Base-by-base conservation (phyloP, 2,888 invertebrate species). In the Tholera decimalis region DNA sequence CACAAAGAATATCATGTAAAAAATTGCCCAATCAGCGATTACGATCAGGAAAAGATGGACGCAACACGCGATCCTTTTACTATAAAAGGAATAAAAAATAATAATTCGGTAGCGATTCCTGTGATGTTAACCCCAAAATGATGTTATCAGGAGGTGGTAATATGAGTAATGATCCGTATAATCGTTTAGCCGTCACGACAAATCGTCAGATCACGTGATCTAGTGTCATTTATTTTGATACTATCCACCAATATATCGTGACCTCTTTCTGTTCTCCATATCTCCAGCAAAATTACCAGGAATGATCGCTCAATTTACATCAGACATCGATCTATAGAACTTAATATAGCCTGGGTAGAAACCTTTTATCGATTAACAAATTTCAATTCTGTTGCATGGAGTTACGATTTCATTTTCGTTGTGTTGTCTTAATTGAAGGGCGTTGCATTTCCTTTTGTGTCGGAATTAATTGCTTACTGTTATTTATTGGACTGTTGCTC, bases 81-180 rank as follows among this genome's bases (percentile, higher is more conserved):
- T 18, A 62, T 57, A 58, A 58, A 61, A 43, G 46, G 30, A 50
- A 63, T 51, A 43, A 53, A 60, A 67, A 63, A 62, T 85, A 83
- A 81, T n/a, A 86, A 88, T 89, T 88, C 84, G 75, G 85, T 83
- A 89, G 89, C 87, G 83, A 87, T 88, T 68, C 70, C 63, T 69
- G 51, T 43, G 57, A 76, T 77, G 66, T 57, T 67, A 84, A 85
- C 75, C 83, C 85, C 83, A 84, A 88, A 90, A 92, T 89, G 90
- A 93, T 92, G 90, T 89, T 93, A 94, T 93, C 93, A 89, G 84
- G 75, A 93, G 92, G 93, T 94, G 93, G 91, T 91, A 92, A 93
- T 91, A 93, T 94, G 92, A 94, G 90, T 92, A 93, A 94, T 93
- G 94, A 92, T 87, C 86, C 91, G 82, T 84, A 80, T 93, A 93